Percentiles rank a stretch among this genome's conserved stretches.
Evolutionary conservation across 64 coral and sea anemone species (phyloP).

Genomic region (Exaiptasia diaphana): DNA sequence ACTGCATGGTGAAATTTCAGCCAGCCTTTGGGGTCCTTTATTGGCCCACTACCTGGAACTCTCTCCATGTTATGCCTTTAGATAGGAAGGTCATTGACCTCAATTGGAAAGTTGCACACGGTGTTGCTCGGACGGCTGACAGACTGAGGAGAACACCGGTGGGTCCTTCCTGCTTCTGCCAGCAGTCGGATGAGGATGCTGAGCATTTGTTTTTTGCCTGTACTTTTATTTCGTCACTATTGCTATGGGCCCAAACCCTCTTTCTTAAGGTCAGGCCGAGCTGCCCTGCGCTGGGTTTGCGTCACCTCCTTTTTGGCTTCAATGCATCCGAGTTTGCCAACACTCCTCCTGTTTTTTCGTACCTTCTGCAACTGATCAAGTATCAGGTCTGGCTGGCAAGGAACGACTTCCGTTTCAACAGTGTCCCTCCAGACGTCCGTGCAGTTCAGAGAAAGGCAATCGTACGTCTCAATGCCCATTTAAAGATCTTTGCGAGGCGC

Average conservation of each 20-base stretch:
- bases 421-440: neutral
- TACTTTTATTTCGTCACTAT: neutral
- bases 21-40: neutral
- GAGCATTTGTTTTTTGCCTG: neutral
- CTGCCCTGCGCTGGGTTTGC: neutral
- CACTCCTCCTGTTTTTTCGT: neutral
- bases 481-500: neutral
- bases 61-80: neutral
- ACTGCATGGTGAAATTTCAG: neutral
- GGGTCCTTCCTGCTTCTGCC: neutral
- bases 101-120: slow-evolving; percentile 15
- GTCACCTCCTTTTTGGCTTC: neutral
- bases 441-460: neutral
- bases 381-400: neutral
- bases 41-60: neutral
- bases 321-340: neutral
- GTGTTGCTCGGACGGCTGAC: neutral
- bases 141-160: too few species aligned
- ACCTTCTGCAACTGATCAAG: neutral
- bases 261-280: neutral
- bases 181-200: neutral
- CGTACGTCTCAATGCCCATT: neutral
- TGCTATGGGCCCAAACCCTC: neutral
- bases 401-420: neutral
- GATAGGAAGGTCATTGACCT: neutral